Evolutionary conservation across 2,113 vertebrate genomes (phyloP), one percentile per base, ranked within the genome.

Genomic region (Rallus limicola): DNA sequence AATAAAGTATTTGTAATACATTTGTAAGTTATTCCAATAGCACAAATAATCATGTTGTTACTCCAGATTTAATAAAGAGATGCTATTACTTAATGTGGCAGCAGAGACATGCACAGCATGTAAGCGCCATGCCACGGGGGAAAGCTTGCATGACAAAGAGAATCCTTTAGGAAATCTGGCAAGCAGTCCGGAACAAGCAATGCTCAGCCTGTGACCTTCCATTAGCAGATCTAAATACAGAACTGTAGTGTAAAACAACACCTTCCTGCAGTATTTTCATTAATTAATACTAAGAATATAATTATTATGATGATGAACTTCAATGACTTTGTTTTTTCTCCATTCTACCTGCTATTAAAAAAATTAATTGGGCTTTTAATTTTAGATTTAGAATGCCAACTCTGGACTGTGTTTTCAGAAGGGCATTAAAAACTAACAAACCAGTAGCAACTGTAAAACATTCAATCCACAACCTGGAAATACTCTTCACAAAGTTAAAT

Each of bases 131-230:
- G 86, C 77, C 88, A 94, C 0, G 0, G 46, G 67, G 79, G 67
- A 83, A 86, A 85, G 50, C 44, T 82, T 91, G 82, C 81, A 86
- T 77, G 88, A 91, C 95, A 93, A 93, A 91, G 70, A 95, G 46
- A 96, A 92, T 94, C 71, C 92, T 78, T 93, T 42, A 94, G 93
- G 88, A 96, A 93, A 96, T 95, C 84, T 97, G 97, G 96, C 97
- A 95, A 90, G 53, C 58, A 13, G 69, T 69, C 67, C 11, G 5
- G 96, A 96, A 96, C 16, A 91, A 94, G 88, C 90, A 90, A 91
- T 55, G 92, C 52, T 91, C 78, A 92, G 82, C 82, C 83, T 86
- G 64, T 25, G 4, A 68, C 52, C 90, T 95, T 95, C 95, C 84
- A 80, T 95, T 95, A 95, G 74, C 88, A 82, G 81, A 87, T 91